Base-by-base conservation (phyloP, 2,888 invertebrate genomes). In the Cryptocephalus primarius region DNA sequence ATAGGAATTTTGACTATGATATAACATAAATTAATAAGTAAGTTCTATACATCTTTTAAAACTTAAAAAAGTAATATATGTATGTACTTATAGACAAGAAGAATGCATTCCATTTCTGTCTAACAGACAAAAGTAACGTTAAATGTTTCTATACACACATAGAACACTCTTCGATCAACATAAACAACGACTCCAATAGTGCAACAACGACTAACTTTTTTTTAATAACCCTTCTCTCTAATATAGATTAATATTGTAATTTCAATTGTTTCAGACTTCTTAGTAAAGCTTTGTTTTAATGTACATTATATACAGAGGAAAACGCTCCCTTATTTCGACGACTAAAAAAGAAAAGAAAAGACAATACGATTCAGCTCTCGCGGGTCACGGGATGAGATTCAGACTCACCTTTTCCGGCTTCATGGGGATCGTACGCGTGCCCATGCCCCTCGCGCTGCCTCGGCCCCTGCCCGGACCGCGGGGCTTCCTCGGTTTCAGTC, bases 401-500 rank as follows among this genome's bases (percentile, higher is more conserved):
- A 12, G 42, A 59, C 63, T 60, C 50, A 63, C 62, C 61, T 59
- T 57, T 33, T 55, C 57, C 2, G 57, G 50, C 40, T 52, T 53
- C 48, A 49, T 51, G 4, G 49, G 32, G 36, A 51, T 32, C 22
- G 52, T 4, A 34, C 54, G 40, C 33, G 50, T 47, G 12, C 54
- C 51, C 52, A 52, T 53, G 32, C 11, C 22, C 31, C 32, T 11
- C 22, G 12, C 42, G 13, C 31, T 13, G 14, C 34, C 36, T 9
- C 36, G 11, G 8, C 54, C 41, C 43, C 65, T 59, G 51, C 66
- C 52, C n/a, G 66, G 60, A 38, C 67, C 58, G 38, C 70, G 57
- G 1, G 70, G 65, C 47, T 68, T 69, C 44, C 69, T 63, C 4
- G 69, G 67, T 49, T 67, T 69, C 33, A 70, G 66, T 12, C 69